These are phyloP conservation scores for Festucalex cinctus DNA, from an alignment of 2,113 vertebrate genomes.

Conservation along the genomic window DNA sequence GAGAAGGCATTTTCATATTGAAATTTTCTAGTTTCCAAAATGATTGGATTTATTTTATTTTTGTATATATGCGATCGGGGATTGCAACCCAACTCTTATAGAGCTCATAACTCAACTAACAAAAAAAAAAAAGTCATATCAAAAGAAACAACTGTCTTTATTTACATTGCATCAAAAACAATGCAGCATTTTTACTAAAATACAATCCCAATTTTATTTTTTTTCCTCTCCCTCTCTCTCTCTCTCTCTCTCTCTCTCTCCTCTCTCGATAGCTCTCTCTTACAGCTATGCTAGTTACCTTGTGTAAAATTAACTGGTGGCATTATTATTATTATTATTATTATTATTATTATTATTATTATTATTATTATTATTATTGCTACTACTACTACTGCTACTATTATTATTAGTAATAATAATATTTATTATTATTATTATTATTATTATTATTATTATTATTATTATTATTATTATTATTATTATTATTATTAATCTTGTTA, in stretches of 20 bases:
- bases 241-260: too few relatives aligned
- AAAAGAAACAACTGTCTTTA: not conserved
- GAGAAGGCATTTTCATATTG: too few relatives aligned
- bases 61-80: not conserved
- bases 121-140: not conserved
- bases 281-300: too few relatives aligned
- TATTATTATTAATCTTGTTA: not conserved
- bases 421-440: too few relatives aligned
- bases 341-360: too few relatives aligned
- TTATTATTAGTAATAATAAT: too few relatives aligned
- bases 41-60: not conserved
- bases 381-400: too few relatives aligned
- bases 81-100: not conserved
- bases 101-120: not conserved
- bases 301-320: too few relatives aligned
- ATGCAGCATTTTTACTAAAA: not conserved
- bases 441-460: not conserved
- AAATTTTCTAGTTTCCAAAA: not conserved
- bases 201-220: not conserved
- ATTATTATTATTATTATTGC: too few relatives aligned
- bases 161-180: not conserved
- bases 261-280: too few relatives aligned
- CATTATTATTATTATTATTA: too few relatives aligned
- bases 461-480: not conserved
- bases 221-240: not conserved